Base-by-base conservation (phyloP, 2,888 invertebrate species). In the Fragum whitleyi region DNA sequence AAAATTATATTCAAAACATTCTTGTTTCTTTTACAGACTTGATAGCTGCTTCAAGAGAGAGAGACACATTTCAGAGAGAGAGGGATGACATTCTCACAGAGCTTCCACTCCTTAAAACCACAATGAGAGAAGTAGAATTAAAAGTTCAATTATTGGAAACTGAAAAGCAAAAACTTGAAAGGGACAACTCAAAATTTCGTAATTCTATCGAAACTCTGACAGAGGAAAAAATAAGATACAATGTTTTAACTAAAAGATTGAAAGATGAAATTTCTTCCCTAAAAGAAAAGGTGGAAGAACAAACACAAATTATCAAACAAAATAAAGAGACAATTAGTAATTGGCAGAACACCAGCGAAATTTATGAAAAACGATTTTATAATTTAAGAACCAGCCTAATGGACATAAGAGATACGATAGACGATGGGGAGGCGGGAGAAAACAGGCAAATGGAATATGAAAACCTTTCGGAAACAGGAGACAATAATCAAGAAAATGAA, bases 381-480 rank as follows among this genome's bases (percentile, higher is more conserved):
- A 53, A 53, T 23, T 23, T 53, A 21, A 53, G 53, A 23, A 53
- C 14, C n/a, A 53, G 53, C n/a, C n/a, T 53, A 14, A 23, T 53
- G 23, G 21, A 53, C 19, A 53, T 53, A n/a, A n/a, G n/a, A n/a
- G 53, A 53, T 53, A 23, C 23, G 7, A 23, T 53, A 53, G 53
- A 53, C 23, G 53, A 53, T 53, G 53, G 53, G 53, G 53, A 53
- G 23, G 53, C 7, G 53, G 53, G n/a, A 23, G 53, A 53, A 53
- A 53, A 19, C 7, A 23, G 23, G 23, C 53, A 53, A 53, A 53
- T 53, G 53, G 53, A 53, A 23, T 53, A 21, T 53, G 53, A 53
- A 53, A 53, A 53, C 47, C 16, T 47, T 47, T 47, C 47, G n/a
- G 47, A 47, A 47, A 16, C 47, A 47, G 47, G 6, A n/a, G 47